Base-by-base conservation (phyloP, 2,797 vertebrate genomes). In the Dermochelys coriacea region DNA sequence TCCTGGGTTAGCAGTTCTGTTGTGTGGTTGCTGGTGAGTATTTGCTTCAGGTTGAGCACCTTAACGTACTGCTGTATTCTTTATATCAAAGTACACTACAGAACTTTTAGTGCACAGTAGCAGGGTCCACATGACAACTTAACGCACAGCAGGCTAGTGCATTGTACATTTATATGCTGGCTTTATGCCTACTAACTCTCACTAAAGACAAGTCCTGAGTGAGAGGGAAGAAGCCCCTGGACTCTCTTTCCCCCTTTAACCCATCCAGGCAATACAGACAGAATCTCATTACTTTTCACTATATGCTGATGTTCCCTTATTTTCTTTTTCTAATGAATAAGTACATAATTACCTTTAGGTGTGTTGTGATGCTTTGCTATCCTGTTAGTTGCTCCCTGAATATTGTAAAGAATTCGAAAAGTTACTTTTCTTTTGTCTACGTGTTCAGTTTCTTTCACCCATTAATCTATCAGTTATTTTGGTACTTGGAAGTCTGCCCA, bases 281-380 rank as follows among this genome's bases (percentile, higher is more conserved):
- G n/a, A 25, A 74, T 74, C 68, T 41, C n/a, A 5, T 37, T 12
- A 14, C 11, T 80, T 55, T 49, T 78, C 34, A 87, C 15, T n/a
- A 52, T 55, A 79, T 86, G 34, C 41, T 52, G 29, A 29, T 1
- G 2, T 3, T 64, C 4, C 27, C 51, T 47, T 94, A 47, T 84
- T 86, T 0, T 0, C 47, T 89, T 71, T 71, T 71, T 23, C 37
- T 6, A 45, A 74, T 25, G 41, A 41, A 45, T 5, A 74, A 74
- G 25, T 45, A 74, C 23, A 41, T 74, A 25, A 74, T 45, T 45
- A 41, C 6, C 23, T 37, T 41, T 18, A 64, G 31, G 59, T n/a
- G 14, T 64, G 59, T 64, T 34, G 59, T 64, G 59, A 64, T n/a
- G 31, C 59, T 64, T 45, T 74, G n/a, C 23, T 74, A 37, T 74